phyloP scores from a whole-genome alignment of 2,113 vertebrate species.

The Zosterops borbonicus region DNA sequence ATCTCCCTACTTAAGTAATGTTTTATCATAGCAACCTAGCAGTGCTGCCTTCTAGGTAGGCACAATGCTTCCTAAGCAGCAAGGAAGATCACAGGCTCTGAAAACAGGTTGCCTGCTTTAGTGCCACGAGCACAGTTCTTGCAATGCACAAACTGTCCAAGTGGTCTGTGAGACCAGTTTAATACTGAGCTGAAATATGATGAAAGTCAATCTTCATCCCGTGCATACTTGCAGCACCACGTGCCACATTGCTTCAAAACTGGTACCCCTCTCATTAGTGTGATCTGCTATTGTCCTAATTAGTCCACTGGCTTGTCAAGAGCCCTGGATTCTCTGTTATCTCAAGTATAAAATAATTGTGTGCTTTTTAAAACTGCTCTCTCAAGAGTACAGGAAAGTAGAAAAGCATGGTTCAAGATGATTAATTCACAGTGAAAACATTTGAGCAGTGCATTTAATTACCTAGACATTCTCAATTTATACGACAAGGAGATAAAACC shows the following conservation, averaged over 20 bases:
- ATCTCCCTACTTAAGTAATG: not conserved
- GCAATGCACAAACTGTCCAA: not conserved
- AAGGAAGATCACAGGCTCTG: not conserved
- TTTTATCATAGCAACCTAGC: not conserved
- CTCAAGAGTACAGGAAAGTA: not conserved
- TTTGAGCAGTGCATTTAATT: not conserved
- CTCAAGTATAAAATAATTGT: not conserved
- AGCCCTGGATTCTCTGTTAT: not conserved
- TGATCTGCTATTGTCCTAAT: not conserved
- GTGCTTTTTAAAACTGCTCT: not conserved
- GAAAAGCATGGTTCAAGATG: not conserved
- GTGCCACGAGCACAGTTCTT: not conserved
- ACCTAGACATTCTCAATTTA: not conserved
- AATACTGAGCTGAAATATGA: not conserved
- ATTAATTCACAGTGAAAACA: not conserved
- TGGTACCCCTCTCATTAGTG: not conserved
- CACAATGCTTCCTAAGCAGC: not conserved
- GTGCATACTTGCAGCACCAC: not conserved
- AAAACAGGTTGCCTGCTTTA: not conserved
- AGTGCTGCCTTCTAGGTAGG: not conserved
- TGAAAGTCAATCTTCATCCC: not conserved
- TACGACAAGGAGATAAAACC: not conserved
- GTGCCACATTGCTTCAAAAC: not conserved
- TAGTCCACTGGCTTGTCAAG: not conserved
- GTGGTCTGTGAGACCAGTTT: not conserved